phyloP scores from a whole-genome alignment of 2,113 vertebrate species.

The Columba janthina region DNA sequence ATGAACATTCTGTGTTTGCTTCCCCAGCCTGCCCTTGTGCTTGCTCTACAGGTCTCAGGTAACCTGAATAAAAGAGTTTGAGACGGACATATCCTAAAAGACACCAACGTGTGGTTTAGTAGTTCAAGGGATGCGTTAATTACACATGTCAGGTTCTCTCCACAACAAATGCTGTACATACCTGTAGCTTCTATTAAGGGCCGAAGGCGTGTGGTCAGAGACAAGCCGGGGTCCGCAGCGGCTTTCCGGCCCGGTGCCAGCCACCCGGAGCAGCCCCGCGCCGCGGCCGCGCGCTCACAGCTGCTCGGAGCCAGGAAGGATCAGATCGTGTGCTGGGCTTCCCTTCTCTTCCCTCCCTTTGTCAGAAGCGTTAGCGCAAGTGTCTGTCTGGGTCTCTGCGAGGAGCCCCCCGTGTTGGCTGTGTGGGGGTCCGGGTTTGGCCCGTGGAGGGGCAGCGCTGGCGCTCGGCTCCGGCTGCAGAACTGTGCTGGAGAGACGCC shows the following conservation, averaged over 20 bases:
- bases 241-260: neutral
- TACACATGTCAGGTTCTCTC: neutral
- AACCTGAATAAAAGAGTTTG: neutral
- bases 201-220: neutral
- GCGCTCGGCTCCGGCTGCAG: neutral
- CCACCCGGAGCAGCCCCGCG: neutral
- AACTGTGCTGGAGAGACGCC: neutral
- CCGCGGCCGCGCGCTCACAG: neutral
- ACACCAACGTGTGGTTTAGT: rapidly evolving
- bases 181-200: neutral
- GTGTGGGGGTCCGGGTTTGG: no score
- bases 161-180: neutral
- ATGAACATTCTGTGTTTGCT: neutral
- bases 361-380: neutral
- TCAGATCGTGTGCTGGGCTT: neutral
- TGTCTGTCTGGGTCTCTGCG: neutral
- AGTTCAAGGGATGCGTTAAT: neutral
- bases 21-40: neutral
- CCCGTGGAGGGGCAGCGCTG: neutral
- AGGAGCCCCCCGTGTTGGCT: neutral
- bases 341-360: neutral
- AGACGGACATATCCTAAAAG: neutral
- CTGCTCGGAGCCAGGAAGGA: neutral
- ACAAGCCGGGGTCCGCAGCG: neutral
- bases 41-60: neutral